A percentile compares a stretch with the other conserved stretches of the same genome.
phyloP scores from a whole-genome alignment of 1,140 invertebrate genomes.

The Drosophila sucinea region DNA sequence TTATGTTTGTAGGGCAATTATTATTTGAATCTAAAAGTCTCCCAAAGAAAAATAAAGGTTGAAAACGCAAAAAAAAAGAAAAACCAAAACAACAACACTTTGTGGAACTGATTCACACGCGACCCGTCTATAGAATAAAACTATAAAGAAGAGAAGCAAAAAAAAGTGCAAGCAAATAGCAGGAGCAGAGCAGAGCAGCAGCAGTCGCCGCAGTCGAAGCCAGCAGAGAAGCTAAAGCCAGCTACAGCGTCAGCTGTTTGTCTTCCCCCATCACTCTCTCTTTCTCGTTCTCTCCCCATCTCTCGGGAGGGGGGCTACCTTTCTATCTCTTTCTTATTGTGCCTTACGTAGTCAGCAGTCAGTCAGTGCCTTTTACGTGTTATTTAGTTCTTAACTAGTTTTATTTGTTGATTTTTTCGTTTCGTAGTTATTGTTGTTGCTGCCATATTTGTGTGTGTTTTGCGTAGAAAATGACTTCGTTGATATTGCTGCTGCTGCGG shows the following conservation, averaged over 20 bases:
- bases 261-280: background rate
- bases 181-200: slow-evolving; percentile 22
- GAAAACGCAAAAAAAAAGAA: slow-evolving; percentile 14
- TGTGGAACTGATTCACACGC: slow-evolving; percentile 61
- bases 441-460: slow-evolving; percentile 55
- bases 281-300: background rate
- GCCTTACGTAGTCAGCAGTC: slow-evolving; percentile 47
- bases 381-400: slow-evolving; percentile 50
- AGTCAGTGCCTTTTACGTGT: slow-evolving; percentile 33
- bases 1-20: slow-evolving; percentile 60
- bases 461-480: slow-evolving; percentile 49
- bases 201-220: background rate
- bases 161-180: slow-evolving; percentile 70
- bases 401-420: slow-evolving; percentile 60
- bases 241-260: slow-evolving; percentile 62
- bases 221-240: slow-evolving; percentile 33
- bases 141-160: slow-evolving; percentile 7
- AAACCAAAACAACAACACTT: slow-evolving; percentile 17
- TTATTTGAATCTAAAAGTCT: slow-evolving; percentile 45
- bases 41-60: slow-evolving; percentile 31
- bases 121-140: slow-evolving; percentile 54
- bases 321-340: slow-evolving; percentile 13
- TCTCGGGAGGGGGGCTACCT: background rate
- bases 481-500: slow-evolving; percentile 61
- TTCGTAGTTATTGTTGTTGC: slow-evolving; percentile 32